These are phyloP conservation scores for Cephus cinctus DNA, from an alignment of 1,140 invertebrate genomes.

Conservation along the genomic window DNA sequence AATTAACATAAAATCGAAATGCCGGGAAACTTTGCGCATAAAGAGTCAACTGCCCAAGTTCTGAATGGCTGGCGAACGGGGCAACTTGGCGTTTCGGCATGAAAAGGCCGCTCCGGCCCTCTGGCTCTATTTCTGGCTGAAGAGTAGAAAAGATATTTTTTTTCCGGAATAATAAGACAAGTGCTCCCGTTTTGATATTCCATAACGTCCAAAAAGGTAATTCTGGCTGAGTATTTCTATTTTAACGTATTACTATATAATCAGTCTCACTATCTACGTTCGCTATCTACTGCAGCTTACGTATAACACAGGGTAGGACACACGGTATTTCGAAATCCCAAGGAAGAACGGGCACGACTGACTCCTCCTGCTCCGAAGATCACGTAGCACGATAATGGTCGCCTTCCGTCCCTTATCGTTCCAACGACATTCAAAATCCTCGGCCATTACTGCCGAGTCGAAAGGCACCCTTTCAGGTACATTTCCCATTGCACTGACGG, in stretches of 20 bases:
- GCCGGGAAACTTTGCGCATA: constrained; percentile 52
- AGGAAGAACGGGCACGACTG: no score
- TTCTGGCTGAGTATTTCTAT: no score
- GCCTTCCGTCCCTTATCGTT: constrained; percentile 46
- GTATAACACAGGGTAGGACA: no score
- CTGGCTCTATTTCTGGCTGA: constrained; percentile 1
- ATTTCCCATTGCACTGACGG: no score
- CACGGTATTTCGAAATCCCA: no score
- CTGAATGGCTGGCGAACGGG: constrained; percentile 45
- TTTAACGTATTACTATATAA: no score
- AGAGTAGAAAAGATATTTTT: constrained; percentile 25
- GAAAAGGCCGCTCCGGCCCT: constrained; percentile 26
- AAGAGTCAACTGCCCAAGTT: constrained; percentile 55
- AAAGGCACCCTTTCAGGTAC: no score
- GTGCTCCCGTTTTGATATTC: no score
- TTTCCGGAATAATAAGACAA: constrained; percentile 36
- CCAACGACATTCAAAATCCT: constrained; percentile 47
- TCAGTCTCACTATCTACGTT: no score
- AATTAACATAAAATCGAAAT: constrained; percentile 57
- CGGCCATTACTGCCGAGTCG: constrained; percentile 21
- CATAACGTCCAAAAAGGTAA: no score
- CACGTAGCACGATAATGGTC: constrained; percentile 48
- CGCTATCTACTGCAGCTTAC: no score
- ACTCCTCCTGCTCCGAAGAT: constrained; percentile 35
- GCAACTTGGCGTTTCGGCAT: constrained; percentile 41